These are phyloP conservation scores for Aphelenchoides avenae DNA, from an alignment of 1,140 invertebrate species.

Conservation along the genomic window DNA sequence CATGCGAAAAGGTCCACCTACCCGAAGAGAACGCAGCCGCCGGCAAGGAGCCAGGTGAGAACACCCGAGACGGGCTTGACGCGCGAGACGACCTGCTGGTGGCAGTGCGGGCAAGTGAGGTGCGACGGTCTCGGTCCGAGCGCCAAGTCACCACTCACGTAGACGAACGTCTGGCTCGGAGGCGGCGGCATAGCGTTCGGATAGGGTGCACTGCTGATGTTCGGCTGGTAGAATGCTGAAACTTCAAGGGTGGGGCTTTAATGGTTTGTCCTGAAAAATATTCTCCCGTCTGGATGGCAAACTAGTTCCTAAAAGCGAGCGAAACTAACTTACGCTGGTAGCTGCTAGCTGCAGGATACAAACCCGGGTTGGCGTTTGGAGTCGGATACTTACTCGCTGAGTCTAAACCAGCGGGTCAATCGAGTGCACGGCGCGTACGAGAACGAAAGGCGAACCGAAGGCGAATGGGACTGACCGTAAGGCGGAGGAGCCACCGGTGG, in stretches of 20 bases:
- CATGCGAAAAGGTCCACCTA: too few species aligned
- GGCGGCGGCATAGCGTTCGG: slow-evolving; percentile 17
- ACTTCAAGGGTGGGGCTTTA: background rate
- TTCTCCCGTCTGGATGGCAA: background rate
- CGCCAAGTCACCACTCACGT: background rate
- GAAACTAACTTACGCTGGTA: too few species aligned
- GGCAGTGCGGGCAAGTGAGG: slow-evolving; percentile 13
- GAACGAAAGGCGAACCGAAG: too few species aligned
- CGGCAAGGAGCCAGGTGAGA: slow-evolving; percentile 26
- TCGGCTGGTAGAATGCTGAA: slow-evolving; percentile 2
- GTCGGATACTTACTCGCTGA: too few species aligned
- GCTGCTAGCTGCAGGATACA: too few species aligned
- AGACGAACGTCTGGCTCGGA: slow-evolving; percentile 23
- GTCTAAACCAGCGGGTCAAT: too few species aligned
- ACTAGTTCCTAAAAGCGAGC: too few species aligned
- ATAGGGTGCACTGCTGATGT: too few species aligned
- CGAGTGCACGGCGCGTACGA: too few species aligned
- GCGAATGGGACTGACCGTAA: too few species aligned
- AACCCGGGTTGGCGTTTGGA: too few species aligned
- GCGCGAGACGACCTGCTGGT: slow-evolving; percentile 26
- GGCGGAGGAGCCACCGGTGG: too few species aligned
- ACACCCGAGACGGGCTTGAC: slow-evolving; percentile 21
- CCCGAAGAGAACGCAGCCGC: slow-evolving; percentile 23
- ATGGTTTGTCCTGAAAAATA: background rate
- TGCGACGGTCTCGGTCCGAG: slow-evolving; percentile 5